Base-by-base conservation (phyloP, 2,888 invertebrate species). In the Amphipoea lucens region DNA sequence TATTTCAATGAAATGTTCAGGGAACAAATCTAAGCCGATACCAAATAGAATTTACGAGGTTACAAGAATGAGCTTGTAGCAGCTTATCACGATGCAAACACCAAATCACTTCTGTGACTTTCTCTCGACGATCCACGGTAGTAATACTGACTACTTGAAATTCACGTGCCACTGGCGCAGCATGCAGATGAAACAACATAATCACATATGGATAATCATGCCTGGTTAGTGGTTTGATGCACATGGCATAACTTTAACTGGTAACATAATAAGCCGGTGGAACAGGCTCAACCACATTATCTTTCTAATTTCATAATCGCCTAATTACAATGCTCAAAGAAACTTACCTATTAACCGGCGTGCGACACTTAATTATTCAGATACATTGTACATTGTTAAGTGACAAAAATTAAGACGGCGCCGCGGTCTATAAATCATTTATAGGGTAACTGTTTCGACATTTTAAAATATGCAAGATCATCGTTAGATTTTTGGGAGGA, bases 401-500 rank as follows among this genome's bases (percentile, higher is more conserved):
- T 94, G 94, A 94, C 94, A 94, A 94, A 93, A 94, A 93, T 94
- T 93, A 93, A 93, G 93, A 94, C 91, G 92, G 92, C 92, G 92
- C 93, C 91, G 91, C 89, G 90, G 92, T 92, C 93, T 93, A 95
- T 95, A 94, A 95, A 95, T 96, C 95, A 96, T 96, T 96, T 95
- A 95, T 95, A 94, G 94, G 92, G 90, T 94, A 94, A 95, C 94
- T 94, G 93, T 95, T 94, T 92, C 92, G 92, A 93, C 92, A 92
- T 91, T 87, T 91, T 87, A 89, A 94, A 84, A 95, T 94, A 94
- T 92, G 95, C 94, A 93, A 92, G 90, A 94, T 95, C 94, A 94
- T 94, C 87, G 82, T 89, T 71, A 54, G 36, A 57, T 82, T 81
- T 79, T 74, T 65, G 36, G 79, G 82, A 77, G 80, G 87, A 85